These are phyloP conservation scores for Pelvicachromis taeniatus DNA, from an alignment of 2,113 vertebrate species.

Conservation along the genomic window DNA sequence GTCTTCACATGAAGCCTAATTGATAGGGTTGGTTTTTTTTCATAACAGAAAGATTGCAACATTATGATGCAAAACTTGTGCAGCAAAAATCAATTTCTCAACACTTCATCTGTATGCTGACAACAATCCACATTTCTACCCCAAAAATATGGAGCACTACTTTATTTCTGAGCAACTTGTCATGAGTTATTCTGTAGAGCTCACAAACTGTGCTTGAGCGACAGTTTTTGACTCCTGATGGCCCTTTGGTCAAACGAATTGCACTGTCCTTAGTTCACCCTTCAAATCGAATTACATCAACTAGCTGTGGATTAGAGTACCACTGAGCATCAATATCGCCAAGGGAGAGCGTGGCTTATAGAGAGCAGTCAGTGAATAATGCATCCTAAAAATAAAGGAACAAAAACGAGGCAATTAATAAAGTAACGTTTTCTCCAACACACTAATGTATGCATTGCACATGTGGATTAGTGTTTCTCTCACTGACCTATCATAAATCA, in stretches of 20 bases:
- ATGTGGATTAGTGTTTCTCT: not conserved
- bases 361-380: not conserved
- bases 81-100: not conserved
- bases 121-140: not conserved
- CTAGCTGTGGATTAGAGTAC: not conserved
- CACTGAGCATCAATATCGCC: not conserved
- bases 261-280: not conserved
- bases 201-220: not conserved
- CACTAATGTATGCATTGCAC: not conserved
- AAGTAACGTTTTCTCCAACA: not conserved
- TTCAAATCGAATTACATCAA: not conserved
- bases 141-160: not conserved
- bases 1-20: not conserved
- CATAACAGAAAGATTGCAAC: not conserved
- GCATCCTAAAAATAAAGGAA: not conserved
- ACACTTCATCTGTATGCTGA: not conserved
- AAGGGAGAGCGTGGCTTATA: not conserved
- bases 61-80: not conserved
- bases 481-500: not conserved
- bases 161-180: not conserved
- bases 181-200: not conserved
- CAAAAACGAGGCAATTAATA: not conserved
- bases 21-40: not conserved
- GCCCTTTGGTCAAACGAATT: not conserved
- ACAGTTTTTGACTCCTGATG: not conserved